phyloP scores from a whole-genome alignment of 2,888 invertebrate species.

The Actias luna region DNA sequence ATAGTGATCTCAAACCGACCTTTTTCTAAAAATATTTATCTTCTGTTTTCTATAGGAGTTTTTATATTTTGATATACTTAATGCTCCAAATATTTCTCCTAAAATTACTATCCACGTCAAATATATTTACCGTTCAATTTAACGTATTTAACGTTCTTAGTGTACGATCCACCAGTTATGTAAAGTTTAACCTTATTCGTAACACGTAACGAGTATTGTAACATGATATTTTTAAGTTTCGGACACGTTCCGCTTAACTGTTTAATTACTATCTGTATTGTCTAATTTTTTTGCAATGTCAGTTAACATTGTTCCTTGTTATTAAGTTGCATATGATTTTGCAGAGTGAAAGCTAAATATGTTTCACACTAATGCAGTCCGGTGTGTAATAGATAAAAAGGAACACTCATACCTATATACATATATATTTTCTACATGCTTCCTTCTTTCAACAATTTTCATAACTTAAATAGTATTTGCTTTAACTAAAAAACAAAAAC shows the following conservation, averaged over 20 bases:
- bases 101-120: not conserved
- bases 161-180: constrained; percentile 6
- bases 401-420: too few relatives aligned
- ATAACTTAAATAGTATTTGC: too few relatives aligned
- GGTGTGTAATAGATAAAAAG: too few relatives aligned
- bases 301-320: constrained; percentile 7
- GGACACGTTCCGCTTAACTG: constrained; percentile 1
- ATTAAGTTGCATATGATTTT: not conserved
- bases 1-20: too few relatives aligned
- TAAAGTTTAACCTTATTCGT: constrained; percentile 8
- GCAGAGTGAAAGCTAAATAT: not conserved
- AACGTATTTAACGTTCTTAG: not conserved
- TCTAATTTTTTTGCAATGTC: constrained; percentile 4
- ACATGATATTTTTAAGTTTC: constrained; percentile 1
- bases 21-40: too few relatives aligned
- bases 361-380: not conserved
- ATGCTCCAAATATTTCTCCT: not conserved
- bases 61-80: not conserved
- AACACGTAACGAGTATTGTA: constrained; percentile 5
- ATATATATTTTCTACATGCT: too few relatives aligned
- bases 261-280: constrained; percentile 2
- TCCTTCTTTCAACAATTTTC: too few relatives aligned
- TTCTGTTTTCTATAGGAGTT: too few relatives aligned
- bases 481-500: too few relatives aligned
- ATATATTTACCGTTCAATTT: not conserved